These are phyloP conservation scores for Hemitrygon akajei DNA, from an alignment of 2,797 vertebrate species.

Conservation along the genomic window DNA sequence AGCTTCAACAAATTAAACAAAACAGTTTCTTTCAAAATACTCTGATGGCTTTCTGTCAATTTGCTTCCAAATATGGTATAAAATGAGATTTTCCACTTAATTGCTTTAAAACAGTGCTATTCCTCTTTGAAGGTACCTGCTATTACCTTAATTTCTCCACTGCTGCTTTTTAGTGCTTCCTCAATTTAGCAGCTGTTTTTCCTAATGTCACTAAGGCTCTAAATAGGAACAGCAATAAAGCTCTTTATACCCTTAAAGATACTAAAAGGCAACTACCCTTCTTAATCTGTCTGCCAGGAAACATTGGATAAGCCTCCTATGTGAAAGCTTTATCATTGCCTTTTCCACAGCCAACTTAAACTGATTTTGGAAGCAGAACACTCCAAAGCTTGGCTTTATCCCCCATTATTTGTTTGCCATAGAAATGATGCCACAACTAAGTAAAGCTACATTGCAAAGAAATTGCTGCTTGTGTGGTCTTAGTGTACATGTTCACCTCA, in stretches of 20 bases:
- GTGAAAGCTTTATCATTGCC: background rate
- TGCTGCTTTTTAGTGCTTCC: background rate
- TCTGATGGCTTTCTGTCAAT: background rate
- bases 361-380: background rate
- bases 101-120: background rate
- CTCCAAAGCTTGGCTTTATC: background rate
- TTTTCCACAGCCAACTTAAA: background rate
- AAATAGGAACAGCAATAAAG: background rate
- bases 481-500: background rate
- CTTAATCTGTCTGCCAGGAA: background rate
- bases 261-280: background rate
- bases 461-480: background rate
- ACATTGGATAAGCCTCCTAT: background rate
- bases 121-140: background rate
- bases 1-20: background rate
- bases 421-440: background rate
- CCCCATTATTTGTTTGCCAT: background rate
- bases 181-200: constrained; percentile 8
- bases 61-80: background rate
- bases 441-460: background rate
- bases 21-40: background rate
- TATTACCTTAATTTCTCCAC: constrained; percentile 13
- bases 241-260: background rate
- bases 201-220: background rate
- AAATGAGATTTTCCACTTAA: constrained; percentile 9